A percentile compares a stretch with the other conserved stretches of the same genome.
phyloP scores from a whole-genome alignment of 2,113 vertebrate species.

The Pelvicachromis taeniatus region DNA sequence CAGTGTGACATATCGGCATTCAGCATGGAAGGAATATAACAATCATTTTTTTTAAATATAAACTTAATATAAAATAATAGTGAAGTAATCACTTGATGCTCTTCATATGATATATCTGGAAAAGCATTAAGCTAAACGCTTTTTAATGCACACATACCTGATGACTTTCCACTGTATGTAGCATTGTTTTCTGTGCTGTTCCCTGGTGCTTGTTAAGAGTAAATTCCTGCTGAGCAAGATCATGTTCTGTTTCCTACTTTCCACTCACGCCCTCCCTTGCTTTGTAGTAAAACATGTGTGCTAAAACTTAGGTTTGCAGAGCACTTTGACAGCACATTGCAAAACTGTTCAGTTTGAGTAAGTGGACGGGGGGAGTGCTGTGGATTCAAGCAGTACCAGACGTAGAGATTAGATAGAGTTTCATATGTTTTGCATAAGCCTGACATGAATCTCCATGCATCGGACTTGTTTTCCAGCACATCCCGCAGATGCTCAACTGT shows the following conservation, averaged over 20 bases:
- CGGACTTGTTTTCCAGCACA: not conserved
- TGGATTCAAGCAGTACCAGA: not conserved
- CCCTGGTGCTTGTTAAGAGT: not conserved
- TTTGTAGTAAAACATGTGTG: not conserved
- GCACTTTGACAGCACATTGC: not conserved
- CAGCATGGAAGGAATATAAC: not conserved
- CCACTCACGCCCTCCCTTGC: not conserved
- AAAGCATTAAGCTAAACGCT: not conserved
- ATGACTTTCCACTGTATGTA: not conserved
- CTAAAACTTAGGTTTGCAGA: not conserved
- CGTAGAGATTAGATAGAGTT: not conserved
- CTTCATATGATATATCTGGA: not conserved
- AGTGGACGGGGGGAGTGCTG: not conserved
- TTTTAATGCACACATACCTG: not conserved
- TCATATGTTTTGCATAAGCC: not conserved
- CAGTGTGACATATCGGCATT: not conserved
- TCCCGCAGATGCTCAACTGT: not conserved
- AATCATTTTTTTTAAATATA: not conserved
- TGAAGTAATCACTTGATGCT: not conserved
- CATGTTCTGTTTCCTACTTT: not conserved
- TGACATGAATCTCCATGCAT: not conserved
- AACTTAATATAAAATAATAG: not conserved
- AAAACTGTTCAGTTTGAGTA: not conserved
- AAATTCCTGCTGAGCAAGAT: not conserved
- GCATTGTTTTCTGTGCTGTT: not conserved